These are phyloP conservation scores for Orcinus orca DNA, from an alignment of 2,113 vertebrate species.

Conservation along the genomic window DNA sequence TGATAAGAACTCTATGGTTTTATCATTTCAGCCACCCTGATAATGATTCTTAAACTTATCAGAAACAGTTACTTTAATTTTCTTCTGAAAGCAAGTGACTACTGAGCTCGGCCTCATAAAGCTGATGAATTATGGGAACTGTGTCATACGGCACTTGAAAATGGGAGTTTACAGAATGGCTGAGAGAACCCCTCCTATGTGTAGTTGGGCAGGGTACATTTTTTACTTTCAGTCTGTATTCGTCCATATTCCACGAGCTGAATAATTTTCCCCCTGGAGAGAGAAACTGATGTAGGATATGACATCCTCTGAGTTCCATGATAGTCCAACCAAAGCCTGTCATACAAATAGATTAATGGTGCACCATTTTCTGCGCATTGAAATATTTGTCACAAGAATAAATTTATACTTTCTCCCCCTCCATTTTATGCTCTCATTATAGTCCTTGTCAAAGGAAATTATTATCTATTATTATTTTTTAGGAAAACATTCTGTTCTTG, in stretches of 20 bases:
- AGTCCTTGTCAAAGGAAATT: conserved; percentile 46
- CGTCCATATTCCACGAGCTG: background rate
- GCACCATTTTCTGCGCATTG: conserved; percentile 30
- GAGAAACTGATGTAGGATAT: background rate
- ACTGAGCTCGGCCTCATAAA: background rate
- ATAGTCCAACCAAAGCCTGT: background rate
- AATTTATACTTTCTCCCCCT: background rate
- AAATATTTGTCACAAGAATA: conserved; percentile 39
- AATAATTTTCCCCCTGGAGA: background rate
- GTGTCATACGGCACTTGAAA: background rate
- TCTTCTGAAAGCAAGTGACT: background rate
- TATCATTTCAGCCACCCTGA: background rate
- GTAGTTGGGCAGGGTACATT: background rate
- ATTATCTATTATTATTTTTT: conserved; percentile 37
- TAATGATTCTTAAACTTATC: background rate
- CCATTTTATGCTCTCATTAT: background rate
- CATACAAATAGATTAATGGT: background rate
- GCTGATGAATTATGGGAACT: conserved; percentile 33
- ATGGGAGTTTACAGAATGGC: background rate
- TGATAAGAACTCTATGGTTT: background rate
- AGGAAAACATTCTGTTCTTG: background rate
- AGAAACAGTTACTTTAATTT: conserved; percentile 36
- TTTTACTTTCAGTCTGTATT: background rate
- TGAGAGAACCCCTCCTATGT: background rate
- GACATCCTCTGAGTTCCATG: background rate